These are phyloP conservation scores for Dysmachus trigonus DNA, from an alignment of 2,888 invertebrate species.

Conservation along the genomic window DNA sequence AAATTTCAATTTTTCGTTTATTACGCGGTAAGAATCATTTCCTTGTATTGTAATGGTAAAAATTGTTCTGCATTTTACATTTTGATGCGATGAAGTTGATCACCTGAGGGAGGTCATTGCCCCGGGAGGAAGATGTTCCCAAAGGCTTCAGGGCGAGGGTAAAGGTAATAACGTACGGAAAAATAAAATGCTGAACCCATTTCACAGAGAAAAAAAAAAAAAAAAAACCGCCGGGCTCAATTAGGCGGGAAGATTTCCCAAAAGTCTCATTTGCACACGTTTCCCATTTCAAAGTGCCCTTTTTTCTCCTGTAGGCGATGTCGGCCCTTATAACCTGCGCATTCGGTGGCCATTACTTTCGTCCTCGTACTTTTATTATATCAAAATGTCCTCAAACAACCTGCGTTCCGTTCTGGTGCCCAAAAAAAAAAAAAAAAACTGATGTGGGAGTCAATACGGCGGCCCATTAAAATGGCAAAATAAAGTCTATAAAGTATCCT, in stretches of 20 bases:
- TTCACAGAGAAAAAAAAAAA: no score
- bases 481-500: conserved; percentile 30
- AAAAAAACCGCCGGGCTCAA: conserved; percentile 4
- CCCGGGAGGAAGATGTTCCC: not conserved
- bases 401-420: not conserved
- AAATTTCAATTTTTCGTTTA: no score
- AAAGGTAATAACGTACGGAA: not conserved
- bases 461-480: conserved; percentile 19
- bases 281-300: conserved; percentile 5
- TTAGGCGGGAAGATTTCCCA: conserved; percentile 33
- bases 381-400: conserved; percentile 17
- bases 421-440: no score
- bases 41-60: no score
- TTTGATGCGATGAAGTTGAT: not conserved
- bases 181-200: not conserved
- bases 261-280: conserved; percentile 18
- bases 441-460: conserved; percentile 22
- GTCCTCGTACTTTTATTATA: conserved; percentile 20
- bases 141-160: no score
- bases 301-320: not conserved
- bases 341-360: not conserved
- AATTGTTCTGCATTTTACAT: no score
- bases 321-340: not conserved
- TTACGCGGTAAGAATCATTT: no score
- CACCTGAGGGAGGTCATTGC: not conserved